Evolutionary conservation across 2,888 invertebrate species (phyloP), one percentile per base, ranked within the genome.

Genomic region (Adela reaumurella): DNA sequence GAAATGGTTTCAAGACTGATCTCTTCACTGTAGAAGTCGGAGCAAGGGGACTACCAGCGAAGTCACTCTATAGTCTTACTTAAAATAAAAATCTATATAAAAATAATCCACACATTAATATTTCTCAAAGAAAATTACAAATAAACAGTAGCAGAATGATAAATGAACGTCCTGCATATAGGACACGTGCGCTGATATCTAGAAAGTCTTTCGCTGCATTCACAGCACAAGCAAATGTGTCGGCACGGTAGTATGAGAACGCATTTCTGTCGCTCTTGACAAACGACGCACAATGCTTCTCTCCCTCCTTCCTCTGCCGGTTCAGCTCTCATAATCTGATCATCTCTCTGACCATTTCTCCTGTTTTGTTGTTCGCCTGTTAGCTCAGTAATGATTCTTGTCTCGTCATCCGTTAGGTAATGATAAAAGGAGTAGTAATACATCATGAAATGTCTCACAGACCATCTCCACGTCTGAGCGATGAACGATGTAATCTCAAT

Each of bases 251-350:
- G 58, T 43, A 81, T 72, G 42, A 83, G 60, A 16, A 83, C 77
- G 69, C 81, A 81, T 61, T 81, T 83, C 51, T 72, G 70, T 3
- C 74, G 61, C 55, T 83, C 83, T 56, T 82, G 79, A 53, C 83
- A 83, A 53, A 83, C 76, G 16, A 83, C 72, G 66, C 83, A 83
- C 14, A 72, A 59, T 42, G 68, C 62, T 57, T 81, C 80, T 11
- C 62, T 63, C 42, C 65, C 67, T 52, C 60, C 60, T 55, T 51
- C 54, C 53, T 19, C 42, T 5, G 20, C 46, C n/a, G 58, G 46
- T n/a, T n/a, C n/a, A n/a, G n/a, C n/a, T n/a, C n/a, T n/a, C n/a
- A n/a, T n/a, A n/a, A n/a, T n/a, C n/a, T n/a, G n/a, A n/a, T n/a
- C n/a, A n/a, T n/a, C n/a, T n/a, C n/a, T n/a, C n/a, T n/a, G n/a